phyloP scores from a whole-genome alignment of 2,113 vertebrate species.

The Oryzias woworae region DNA sequence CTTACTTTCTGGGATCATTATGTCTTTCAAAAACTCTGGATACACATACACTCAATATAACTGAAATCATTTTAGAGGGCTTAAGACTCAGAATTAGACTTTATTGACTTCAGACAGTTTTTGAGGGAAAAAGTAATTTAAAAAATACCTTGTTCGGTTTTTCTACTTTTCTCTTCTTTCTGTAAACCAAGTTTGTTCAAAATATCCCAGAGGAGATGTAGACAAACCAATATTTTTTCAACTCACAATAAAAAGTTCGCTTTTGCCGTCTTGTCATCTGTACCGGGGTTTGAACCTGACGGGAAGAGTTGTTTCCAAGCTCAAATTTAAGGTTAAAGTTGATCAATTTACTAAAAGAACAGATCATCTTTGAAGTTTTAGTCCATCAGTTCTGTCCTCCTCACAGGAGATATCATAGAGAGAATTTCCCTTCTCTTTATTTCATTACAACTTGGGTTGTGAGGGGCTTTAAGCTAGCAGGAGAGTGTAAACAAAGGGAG shows the following conservation, averaged over 20 bases:
- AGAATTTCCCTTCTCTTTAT: no score
- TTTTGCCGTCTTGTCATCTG: background rate
- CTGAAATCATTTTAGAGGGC: slow-evolving; percentile 25
- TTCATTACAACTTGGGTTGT: no score
- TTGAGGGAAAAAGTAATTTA: slow-evolving; percentile 16
- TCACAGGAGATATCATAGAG: no score
- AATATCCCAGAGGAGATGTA: background rate
- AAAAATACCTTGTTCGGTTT: slow-evolving; percentile 20
- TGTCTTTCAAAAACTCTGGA: slow-evolving; percentile 41
- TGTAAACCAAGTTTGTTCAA: slow-evolving; percentile 8
- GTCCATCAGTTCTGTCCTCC: no score
- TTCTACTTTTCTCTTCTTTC: slow-evolving; percentile 1
- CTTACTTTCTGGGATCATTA: slow-evolving; percentile 53
- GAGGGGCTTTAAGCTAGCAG: no score
- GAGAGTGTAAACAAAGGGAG: no score
- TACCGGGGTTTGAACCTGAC: no score
- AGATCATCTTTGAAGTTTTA: no score
- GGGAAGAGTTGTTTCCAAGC: no score
- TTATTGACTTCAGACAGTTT: slow-evolving; percentile 28
- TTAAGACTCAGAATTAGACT: slow-evolving; percentile 34
- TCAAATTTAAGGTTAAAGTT: no score
- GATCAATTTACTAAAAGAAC: no score
- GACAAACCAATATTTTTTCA: background rate
- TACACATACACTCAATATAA: slow-evolving; percentile 34
- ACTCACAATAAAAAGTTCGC: background rate